A percentile compares a stretch with the other conserved stretches of the same genome.
phyloP scores from a whole-genome alignment of 2,888 invertebrate genomes.

The Drosophila aldrichi region DNA sequence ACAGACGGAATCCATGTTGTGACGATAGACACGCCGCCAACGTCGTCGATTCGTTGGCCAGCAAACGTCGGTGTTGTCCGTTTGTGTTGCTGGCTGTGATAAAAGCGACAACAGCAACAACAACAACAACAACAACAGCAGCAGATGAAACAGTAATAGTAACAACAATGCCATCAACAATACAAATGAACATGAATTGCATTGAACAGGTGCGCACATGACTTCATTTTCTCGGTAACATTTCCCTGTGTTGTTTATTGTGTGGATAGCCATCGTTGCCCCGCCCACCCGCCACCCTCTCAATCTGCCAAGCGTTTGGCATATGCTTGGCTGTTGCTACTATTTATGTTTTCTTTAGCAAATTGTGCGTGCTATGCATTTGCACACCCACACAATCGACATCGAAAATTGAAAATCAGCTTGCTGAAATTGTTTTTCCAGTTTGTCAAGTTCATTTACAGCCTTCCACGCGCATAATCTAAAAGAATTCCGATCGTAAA shows the following conservation, averaged over 20 bases:
- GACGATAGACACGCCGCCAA: conserved; percentile 74
- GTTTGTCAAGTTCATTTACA: conserved; percentile 59
- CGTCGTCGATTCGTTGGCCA: conserved; percentile 51
- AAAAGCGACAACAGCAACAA: conserved; percentile 36
- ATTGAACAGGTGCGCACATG: conserved; percentile 78
- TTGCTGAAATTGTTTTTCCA: conserved; percentile 35
- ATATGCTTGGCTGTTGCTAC: conserved; percentile 62
- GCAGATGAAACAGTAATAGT: conserved; percentile 11
- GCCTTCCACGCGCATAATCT: neutral
- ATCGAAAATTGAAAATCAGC: conserved; percentile 48
- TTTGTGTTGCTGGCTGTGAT: conserved; percentile 46
- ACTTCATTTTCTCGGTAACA: conserved; percentile 76
- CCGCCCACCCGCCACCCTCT: neutral
- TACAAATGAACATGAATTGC: conserved; percentile 81
- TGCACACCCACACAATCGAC: conserved; percentile 28
- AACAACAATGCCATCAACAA: conserved; percentile 61
- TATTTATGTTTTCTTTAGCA: conserved; percentile 76
- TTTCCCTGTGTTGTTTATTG: conserved; percentile 53
- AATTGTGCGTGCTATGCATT: conserved; percentile 73
- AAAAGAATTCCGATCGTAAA: neutral
- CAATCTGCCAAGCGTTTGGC: conserved; percentile 23
- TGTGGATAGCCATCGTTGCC: conserved; percentile 28
- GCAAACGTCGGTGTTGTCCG: conserved; percentile 60
- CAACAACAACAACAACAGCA: conserved; percentile 18
- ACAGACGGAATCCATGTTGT: conserved; percentile 54